Percentiles rank a stretch among this genome's conserved stretches.
phyloP scores from a whole-genome alignment of 2,888 invertebrate species.

The Tenthredo livida region DNA sequence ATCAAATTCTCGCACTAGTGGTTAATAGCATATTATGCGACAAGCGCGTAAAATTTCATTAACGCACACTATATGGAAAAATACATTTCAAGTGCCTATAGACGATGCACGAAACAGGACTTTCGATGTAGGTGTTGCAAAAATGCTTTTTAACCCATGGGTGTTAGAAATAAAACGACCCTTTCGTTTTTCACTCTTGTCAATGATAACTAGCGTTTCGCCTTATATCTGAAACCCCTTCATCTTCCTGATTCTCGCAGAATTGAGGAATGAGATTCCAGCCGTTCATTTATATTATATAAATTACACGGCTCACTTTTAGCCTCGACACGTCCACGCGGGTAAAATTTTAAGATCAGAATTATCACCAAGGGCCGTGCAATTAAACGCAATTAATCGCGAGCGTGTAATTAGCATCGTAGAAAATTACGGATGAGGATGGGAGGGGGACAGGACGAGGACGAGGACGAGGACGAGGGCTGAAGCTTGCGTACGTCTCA shows the following conservation, averaged over 20 bases:
- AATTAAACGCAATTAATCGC: conserved; percentile 43
- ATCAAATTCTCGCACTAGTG: too few relatives aligned
- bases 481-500: not conserved
- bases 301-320: conserved; percentile 19
- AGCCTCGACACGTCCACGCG: not conserved
- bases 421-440: conserved; percentile 25
- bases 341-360: not conserved
- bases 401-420: conserved; percentile 42
- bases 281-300: not conserved
- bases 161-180: too few relatives aligned
- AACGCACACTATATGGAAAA: too few relatives aligned
- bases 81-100: too few relatives aligned
- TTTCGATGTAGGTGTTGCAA: too few relatives aligned
- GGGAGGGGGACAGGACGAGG: not conserved
- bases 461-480: not conserved
- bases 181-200: not conserved
- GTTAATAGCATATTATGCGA: too few relatives aligned
- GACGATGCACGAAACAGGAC: too few relatives aligned
- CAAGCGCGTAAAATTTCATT: too few relatives aligned
- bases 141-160: too few relatives aligned
- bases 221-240: not conserved
- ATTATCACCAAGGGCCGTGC: not conserved
- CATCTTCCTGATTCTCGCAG: not conserved
- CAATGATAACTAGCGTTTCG: not conserved
- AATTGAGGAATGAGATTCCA: not conserved